Evolutionary conservation across 2,113 vertebrate genomes (phyloP), one percentile per base, ranked within the genome.

Genomic region (Cebidichthys violaceus): DNA sequence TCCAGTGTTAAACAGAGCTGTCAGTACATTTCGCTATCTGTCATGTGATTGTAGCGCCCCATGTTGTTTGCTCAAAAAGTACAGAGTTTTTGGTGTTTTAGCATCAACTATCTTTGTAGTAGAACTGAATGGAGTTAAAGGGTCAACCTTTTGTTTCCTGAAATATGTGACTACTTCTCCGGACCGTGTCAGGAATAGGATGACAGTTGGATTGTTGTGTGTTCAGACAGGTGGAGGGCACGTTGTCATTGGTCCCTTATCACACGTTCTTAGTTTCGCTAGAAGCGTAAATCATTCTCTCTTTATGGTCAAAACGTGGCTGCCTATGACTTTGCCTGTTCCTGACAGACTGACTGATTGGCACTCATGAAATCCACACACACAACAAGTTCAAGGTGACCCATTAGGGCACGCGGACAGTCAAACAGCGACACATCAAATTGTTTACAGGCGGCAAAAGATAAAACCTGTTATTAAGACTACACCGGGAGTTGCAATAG

Each of bases 381-480:
- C 8, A 18, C 2, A 9, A 20, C 4, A 35, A 74, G n/a, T 7
- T 62, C n/a, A 89, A 68, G 74, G 77, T 81, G 77, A 81, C 74
- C 29, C 78, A 14, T 24, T 7, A 35, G 27, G 37, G 18, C 54
- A 27, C 0, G 4, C 3, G 1, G 17, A 33, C 18, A 4, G 59
- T 70, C 18, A 45, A 35, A 22, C 4, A 57, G 37, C 15, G 57
- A 37, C 37, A 59, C 14, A 33, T 39, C 24, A 59, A 11, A 52
- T 52, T 33, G 50, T 77, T 73, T 50, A 37, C 17, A 62, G 31
- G 14, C 35, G 35, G 11, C 24, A 31, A 75, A 50, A n/a, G 20
- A 61, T 52, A 33, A 66, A 59, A 31, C 7, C 18, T 50, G 22
- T 35, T 1, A 27, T 59, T 33, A 10, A 9, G 50, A 14, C 17